Conservation (phyloP, 2,888 invertebrate species). For the Parelbella ahira region DNA sequence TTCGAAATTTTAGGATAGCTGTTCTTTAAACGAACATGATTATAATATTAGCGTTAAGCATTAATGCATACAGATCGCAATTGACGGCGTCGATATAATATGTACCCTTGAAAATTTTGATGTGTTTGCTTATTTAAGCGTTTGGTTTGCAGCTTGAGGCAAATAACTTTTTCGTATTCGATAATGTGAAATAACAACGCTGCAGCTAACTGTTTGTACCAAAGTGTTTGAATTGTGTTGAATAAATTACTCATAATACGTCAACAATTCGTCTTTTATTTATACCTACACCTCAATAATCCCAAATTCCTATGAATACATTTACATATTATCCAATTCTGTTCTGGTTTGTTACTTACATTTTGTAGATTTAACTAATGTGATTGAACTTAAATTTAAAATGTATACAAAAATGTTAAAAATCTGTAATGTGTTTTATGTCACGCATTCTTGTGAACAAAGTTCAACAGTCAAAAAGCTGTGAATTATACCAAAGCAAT, state of each 20-base stretch:
- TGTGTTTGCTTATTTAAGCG: slow-evolving; percentile 57
- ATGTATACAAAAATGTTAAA: too few relatives aligned
- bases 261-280: slow-evolving; percentile 62
- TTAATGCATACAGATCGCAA: slow-evolving; percentile 18
- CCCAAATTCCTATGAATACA: too few relatives aligned
- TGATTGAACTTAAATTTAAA: too few relatives aligned
- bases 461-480: too few relatives aligned
- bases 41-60: slow-evolving; percentile 32
- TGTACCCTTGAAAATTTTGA: slow-evolving; percentile 41
- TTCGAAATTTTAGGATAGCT: slow-evolving; percentile 46
- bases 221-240: slow-evolving; percentile 81
- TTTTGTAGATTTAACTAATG: too few relatives aligned
- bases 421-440: too few relatives aligned
- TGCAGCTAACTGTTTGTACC: slow-evolving; percentile 78
- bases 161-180: slow-evolving; percentile 41
- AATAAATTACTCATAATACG: slow-evolving; percentile 76
- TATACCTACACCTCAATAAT: slow-evolving; percentile 20
- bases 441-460: too few relatives aligned
- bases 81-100: slow-evolving; percentile 35
- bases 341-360: too few relatives aligned
- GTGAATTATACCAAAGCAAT: too few relatives aligned
- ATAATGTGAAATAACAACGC: slow-evolving; percentile 52
- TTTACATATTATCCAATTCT: too few relatives aligned
- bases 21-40: slow-evolving; percentile 35
- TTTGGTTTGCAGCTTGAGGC: slow-evolving; percentile 61